These are phyloP conservation scores for Pimephales promelas DNA, from an alignment of 2,113 vertebrate genomes.

Conservation along the genomic window DNA sequence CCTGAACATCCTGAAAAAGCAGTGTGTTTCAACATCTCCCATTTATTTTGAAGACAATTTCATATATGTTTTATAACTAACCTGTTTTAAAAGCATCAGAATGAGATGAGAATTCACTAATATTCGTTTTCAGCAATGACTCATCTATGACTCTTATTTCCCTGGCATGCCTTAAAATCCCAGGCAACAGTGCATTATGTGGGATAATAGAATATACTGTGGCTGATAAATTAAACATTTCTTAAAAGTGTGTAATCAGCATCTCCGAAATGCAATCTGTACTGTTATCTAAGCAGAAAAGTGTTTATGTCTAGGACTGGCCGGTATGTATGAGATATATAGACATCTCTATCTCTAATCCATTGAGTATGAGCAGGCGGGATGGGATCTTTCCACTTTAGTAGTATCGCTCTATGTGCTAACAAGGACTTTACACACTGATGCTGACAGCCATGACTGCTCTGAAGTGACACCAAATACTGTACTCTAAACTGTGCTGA, in stretches of 20 bases:
- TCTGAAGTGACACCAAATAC: too few relatives aligned
- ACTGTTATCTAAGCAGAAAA: background rate
- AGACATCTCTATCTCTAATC: too few relatives aligned
- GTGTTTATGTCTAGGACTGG: too few relatives aligned
- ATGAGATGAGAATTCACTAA: background rate
- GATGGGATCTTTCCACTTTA: too few relatives aligned
- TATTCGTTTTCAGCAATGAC: background rate
- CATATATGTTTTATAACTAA: background rate
- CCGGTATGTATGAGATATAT: too few relatives aligned
- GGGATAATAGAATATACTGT: background rate
- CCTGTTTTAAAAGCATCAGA: background rate
- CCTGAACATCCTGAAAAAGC: background rate
- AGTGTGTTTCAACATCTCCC: background rate
- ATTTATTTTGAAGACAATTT: background rate
- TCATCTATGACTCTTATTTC: background rate
- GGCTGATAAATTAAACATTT: slow-evolving; percentile 13
- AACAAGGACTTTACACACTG: too few relatives aligned
- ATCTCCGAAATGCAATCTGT: background rate
- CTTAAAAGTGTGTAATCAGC: background rate
- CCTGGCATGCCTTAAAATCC: background rate
- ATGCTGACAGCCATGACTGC: too few relatives aligned
- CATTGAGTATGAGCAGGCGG: too few relatives aligned
- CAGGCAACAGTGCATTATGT: background rate
- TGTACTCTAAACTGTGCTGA: background rate
- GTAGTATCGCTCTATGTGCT: too few relatives aligned